Base-by-base conservation (phyloP, 2,888 invertebrate genomes). In the Myathropa florea region DNA sequence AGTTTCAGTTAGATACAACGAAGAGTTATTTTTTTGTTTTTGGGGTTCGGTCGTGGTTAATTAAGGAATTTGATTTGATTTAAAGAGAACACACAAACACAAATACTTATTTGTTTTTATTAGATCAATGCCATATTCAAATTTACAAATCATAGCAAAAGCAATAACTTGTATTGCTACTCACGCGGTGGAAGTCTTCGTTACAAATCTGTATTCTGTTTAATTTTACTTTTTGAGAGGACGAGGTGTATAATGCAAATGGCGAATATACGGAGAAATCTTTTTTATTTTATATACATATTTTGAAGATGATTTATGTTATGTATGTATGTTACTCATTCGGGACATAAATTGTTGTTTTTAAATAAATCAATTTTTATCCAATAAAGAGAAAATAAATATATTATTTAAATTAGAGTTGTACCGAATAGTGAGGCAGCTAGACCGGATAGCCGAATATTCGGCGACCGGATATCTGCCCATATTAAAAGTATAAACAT, bases 111-210 rank as follows among this genome's bases (percentile, higher is more conserved):
- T 65, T 30, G 57, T 79, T 36, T 71, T 12, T 46, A 59, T 71
- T 67, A 65, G 68, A 83, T 71, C 78, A 86, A 79, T 86, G 86
- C 86, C 86, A 86, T 86, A 86, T 86, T 86, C 60, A 86, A 83
- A 83, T 78, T 83, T 63, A 26, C 55, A 68, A 75, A 65, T 39
- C 61, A 71, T 26, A 36, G n/a, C n/a, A 53, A 75, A 75, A n/a
- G 39, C 39, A 39, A 73, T 39, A 59, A 46, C n/a, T 72, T 30
- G 53, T 39, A 70, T 59, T 46, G 18, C 33, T 76, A 63, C 77
- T 82, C 68, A 73, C 59, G 67, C 55, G 72, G 9, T 18, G 18
- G n/a, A 9, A 18, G 2, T n/a, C 33, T 30, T 3, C 30, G 30
- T 7, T 30, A 14, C 14, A 1, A 1, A 4, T 36, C 10, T 36